These are phyloP conservation scores for Scartelaos histophorus DNA, from an alignment of 2,113 vertebrate species.

Conservation along the genomic window DNA sequence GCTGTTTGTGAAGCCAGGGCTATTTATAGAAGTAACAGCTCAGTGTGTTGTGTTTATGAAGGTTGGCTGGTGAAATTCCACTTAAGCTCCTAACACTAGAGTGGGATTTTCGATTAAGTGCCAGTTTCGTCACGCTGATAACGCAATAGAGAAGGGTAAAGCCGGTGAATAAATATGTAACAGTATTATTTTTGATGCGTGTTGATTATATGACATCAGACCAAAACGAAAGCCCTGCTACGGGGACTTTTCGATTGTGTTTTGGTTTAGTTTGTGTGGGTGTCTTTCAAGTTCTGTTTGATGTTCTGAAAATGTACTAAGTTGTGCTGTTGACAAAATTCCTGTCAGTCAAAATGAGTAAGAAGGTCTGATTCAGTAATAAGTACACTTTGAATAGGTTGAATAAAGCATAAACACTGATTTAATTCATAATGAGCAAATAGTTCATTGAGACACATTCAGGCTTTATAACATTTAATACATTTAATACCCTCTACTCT, in stretches of 20 bases:
- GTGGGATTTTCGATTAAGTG: slow-evolving; percentile 33
- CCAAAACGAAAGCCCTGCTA: background rate
- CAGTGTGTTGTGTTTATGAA: slow-evolving; percentile 55
- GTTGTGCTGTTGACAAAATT: background rate
- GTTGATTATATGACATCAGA: background rate
- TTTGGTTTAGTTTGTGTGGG: background rate
- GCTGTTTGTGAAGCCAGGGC: slow-evolving; percentile 49
- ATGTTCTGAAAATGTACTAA: background rate
- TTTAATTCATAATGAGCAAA: too few relatives aligned
- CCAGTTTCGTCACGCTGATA: slow-evolving; percentile 13
- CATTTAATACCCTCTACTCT: too few relatives aligned
- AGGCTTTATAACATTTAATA: too few relatives aligned
- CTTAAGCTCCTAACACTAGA: slow-evolving; percentile 22
- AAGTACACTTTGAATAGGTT: background rate
- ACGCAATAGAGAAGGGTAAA: background rate
- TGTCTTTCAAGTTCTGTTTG: background rate
- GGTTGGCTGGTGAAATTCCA: slow-evolving; percentile 42
- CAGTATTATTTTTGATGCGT: background rate
- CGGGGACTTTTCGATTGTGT: background rate
- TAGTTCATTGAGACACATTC: too few relatives aligned
- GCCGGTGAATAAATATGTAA: slow-evolving; percentile 16
- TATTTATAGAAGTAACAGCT: slow-evolving; percentile 68
- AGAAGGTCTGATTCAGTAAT: background rate
- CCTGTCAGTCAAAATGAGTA: background rate
- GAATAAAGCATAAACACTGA: background rate